Evolutionary conservation across 37 sponge, comb jelly and placozoan genomes (phyloP).

Genomic region (Dysidea cf. avara): DNA sequence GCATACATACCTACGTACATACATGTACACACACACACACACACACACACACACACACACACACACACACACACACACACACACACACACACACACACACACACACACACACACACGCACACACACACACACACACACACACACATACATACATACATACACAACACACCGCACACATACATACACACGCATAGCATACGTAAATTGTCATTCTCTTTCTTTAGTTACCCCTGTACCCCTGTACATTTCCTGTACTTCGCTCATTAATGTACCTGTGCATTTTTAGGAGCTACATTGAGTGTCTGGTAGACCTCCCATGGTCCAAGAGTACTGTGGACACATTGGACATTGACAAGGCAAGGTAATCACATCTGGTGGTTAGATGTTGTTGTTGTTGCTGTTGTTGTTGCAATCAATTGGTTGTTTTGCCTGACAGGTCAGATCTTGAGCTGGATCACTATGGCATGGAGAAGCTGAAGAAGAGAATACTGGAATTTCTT

Average conservation of each 20-base stretch:
- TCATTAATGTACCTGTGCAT: neutral
- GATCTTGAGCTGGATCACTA: conserved; percentile 84
- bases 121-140: too few species aligned
- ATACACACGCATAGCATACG: too few species aligned
- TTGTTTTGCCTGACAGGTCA: neutral
- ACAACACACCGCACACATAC: too few species aligned
- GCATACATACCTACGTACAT: too few species aligned
- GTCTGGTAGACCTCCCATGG: conserved; percentile 87
- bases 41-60: too few species aligned
- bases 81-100: too few species aligned
- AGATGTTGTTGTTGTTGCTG: neutral
- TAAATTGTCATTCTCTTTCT: too few species aligned
- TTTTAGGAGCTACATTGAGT: conserved; percentile 75
- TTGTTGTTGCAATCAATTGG: neutral
- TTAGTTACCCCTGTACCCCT: neutral
- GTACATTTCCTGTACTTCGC: neutral
- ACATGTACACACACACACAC: too few species aligned
- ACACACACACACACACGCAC: too few species aligned
- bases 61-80: too few species aligned
- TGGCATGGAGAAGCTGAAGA: conserved; percentile 83
- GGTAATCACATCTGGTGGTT: conserved; percentile 3
- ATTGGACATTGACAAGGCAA: conserved; percentile 64
- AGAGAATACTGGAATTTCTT: conserved; percentile 80
- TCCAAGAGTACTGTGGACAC: conserved; percentile 54
- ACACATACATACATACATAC: neutral